Base-by-base conservation (phyloP, 1,140 invertebrate genomes). In the Drosophila ercepeae region DNA sequence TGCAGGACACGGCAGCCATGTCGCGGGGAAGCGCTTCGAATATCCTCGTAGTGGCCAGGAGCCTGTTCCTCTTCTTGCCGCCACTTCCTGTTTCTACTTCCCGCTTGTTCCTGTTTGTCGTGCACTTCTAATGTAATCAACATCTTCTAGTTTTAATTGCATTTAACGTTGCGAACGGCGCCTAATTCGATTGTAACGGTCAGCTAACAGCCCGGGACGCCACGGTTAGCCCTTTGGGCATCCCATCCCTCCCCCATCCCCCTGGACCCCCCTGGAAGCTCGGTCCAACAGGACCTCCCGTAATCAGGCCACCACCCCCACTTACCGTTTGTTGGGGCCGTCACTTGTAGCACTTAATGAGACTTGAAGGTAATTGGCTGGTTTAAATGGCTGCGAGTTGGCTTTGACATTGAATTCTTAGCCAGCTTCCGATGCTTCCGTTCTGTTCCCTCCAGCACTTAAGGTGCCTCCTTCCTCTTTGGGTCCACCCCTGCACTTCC, bases 101-200 rank as follows among this genome's bases (percentile, higher is more conserved):
- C 55, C 23, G 65, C 23, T 32, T 73, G 70, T 41, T 77, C 71
- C 63, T 70, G 60, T 55, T 67, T 71, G 74, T 67, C 64, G 50
- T 81, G 79, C 75, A 86, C 79, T 79, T 84, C 75, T 84, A 84
- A 84, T 84, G 79, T 84, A 84, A 84, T 84, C 79, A 84, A 84
- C 79, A 84, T 84, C 79, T 86, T 84, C 71, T 72, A 84, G 81
- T 84, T 84, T 84, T 84, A 84, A 84, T 84, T 84, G 79, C 79
- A 84, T 84, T 86, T 86, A 86, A 63, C 79, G 75, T 72, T 84
- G 75, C 81, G 79, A 86, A 57, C 75, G 75, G 58, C 81, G 81
- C 75, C 79, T 84, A 84, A 84, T 84, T 84, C 79, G 79, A 84
- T 84, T 84, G 79, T 84, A 84, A 84, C 75, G 79, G 79, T 84